phyloP scores from a whole-genome alignment of 2,113 vertebrate species.

The Hoplias malabaricus region DNA sequence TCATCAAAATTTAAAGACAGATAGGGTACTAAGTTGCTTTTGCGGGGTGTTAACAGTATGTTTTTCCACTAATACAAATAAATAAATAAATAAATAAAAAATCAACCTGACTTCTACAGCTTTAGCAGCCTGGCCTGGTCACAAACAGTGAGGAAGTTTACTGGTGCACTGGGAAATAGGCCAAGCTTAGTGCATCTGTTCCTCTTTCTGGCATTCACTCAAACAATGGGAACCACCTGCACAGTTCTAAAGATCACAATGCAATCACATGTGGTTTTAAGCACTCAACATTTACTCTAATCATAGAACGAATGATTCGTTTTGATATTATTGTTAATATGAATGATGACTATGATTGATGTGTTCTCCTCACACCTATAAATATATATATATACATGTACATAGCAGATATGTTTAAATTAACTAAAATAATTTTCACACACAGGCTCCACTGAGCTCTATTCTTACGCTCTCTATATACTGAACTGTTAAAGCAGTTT shows the following conservation, averaged over 20 bases:
- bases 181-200: constrained; percentile 29
- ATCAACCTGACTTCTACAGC: not conserved
- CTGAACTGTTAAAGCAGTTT: not conserved
- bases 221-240: not conserved
- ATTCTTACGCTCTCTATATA: too few species aligned
- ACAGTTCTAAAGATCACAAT: not conserved
- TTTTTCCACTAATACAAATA: not conserved
- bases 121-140: constrained; percentile 1
- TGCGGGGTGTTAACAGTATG: not conserved
- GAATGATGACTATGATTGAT: too few species aligned
- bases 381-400: too few species aligned
- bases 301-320: too few species aligned
- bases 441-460: too few species aligned
- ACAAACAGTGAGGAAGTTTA: not conserved
- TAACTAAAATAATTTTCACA: too few species aligned
- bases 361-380: too few species aligned
- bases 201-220: not conserved
- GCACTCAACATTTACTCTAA: not conserved
- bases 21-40: not conserved
- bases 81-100: not conserved
- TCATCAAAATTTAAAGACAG: not conserved
- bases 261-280: not conserved
- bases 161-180: constrained; percentile 26
- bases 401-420: too few species aligned
- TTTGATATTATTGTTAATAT: too few species aligned